Conservation (phyloP, 2,888 invertebrate genomes). For the Cenopis cana region DNA sequence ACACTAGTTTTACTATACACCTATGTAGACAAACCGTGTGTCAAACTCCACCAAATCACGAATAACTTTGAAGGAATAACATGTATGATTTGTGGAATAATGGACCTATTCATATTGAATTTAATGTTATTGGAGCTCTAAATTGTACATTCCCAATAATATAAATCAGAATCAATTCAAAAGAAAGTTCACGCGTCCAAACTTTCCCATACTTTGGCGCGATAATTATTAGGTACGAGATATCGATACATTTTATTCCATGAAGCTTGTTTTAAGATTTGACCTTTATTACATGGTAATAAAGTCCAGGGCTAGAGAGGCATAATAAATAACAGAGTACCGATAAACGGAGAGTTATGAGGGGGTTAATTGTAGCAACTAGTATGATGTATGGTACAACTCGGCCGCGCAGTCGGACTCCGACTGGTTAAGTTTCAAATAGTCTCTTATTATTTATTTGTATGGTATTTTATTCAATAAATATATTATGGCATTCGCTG, state of each 20-base stretch:
- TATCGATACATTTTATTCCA: background rate
- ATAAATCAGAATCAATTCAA: background rate
- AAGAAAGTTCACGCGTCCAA: background rate
- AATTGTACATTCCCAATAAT: background rate
- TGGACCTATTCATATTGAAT: no score
- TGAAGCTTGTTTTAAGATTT: background rate
- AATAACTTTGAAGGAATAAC: no score
- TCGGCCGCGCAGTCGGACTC: background rate
- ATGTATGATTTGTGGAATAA: no score
- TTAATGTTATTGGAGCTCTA: no score
- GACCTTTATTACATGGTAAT: background rate
- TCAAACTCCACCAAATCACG: no score
- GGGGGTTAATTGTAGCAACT: constrained; percentile 13
- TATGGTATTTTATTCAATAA: no score
- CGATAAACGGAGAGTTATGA: constrained; percentile 12
- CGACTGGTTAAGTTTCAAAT: background rate
- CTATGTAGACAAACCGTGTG: no score
- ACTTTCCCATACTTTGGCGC: constrained; percentile 4
- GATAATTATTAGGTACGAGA: constrained; percentile 1
- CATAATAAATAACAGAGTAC: constrained; percentile 8
- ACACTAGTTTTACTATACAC: no score
- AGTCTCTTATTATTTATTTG: background rate
- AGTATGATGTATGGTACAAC: constrained; percentile 5
- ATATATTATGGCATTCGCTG: no score
- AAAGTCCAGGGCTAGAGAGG: background rate